Conservation (phyloP, 1,140 invertebrate species). For the Drosophila kohkoa region DNA sequence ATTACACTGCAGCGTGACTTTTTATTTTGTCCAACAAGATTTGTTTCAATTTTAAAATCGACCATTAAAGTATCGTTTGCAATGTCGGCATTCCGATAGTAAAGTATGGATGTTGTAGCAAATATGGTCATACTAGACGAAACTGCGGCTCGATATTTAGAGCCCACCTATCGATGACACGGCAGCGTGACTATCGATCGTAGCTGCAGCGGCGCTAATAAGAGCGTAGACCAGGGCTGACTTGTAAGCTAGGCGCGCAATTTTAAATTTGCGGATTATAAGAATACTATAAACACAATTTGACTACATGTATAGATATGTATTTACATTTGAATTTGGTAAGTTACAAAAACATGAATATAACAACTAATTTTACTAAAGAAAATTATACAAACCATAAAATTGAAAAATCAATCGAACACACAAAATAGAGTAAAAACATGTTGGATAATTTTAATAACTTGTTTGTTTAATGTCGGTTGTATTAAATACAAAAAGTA, state of each 20-base stretch:
- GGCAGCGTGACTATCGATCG: slow-evolving; percentile 11
- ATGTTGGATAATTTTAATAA: slow-evolving; percentile 23
- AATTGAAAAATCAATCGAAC: slow-evolving; percentile 6
- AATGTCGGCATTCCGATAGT: no score
- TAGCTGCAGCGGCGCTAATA: slow-evolving; percentile 3
- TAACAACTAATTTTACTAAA: not conserved
- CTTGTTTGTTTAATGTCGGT: slow-evolving; percentile 37
- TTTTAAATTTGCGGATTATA: not conserved
- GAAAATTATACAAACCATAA: slow-evolving; percentile 37
- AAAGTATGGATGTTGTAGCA: not conserved
- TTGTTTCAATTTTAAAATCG: no score
- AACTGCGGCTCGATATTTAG: slow-evolving; percentile 30
- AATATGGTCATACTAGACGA: slow-evolving; percentile 1
- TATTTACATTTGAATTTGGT: slow-evolving; percentile 2
- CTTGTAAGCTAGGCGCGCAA: slow-evolving; percentile 19
- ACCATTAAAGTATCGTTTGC: no score
- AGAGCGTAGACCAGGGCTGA: slow-evolving; percentile 34
- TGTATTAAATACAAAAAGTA: slow-evolving; percentile 38
- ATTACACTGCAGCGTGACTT: not conserved
- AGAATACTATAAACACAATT: not conserved
- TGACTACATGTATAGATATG: not conserved
- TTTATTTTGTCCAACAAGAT: no score
- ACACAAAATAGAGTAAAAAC: slow-evolving; percentile 29
- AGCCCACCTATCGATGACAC: slow-evolving; percentile 36
- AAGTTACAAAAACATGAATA: not conserved